Conservation (phyloP, 1,140 invertebrate species). For the Neelides sp. region DNA sequence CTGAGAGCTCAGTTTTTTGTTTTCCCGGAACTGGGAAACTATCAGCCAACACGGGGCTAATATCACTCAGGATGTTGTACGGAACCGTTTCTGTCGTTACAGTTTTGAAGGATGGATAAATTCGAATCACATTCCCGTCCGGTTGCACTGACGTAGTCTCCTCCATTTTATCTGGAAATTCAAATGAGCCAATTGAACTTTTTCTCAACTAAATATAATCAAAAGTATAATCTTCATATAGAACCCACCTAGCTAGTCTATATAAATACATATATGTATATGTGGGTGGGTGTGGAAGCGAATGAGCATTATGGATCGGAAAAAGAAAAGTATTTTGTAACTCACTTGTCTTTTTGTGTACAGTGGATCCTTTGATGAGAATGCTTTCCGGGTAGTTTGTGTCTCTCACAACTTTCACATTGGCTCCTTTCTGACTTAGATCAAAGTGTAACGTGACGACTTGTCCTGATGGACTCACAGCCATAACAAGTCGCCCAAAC, state of each 20-base stretch:
- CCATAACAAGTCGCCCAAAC: conserved; percentile 76
- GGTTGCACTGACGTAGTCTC: conserved; percentile 63
- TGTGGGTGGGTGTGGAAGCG: too few relatives aligned
- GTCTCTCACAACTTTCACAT: conserved; percentile 69
- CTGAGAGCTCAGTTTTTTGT: conserved; percentile 73
- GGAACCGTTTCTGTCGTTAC: conserved; percentile 75
- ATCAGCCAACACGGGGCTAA: conserved; percentile 67
- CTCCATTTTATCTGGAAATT: conserved; percentile 54
- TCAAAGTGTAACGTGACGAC: conserved; percentile 74
- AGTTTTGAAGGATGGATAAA: conserved; percentile 67
- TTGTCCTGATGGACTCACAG: conserved; percentile 82
- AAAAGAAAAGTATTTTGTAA: conserved; percentile 3
- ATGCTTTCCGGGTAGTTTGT: conserved; percentile 66
- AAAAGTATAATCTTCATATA: too few relatives aligned
- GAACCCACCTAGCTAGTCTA: too few relatives aligned
- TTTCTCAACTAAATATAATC: too few relatives aligned
- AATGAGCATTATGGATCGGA: background rate
- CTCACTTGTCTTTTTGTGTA: conserved; percentile 55
- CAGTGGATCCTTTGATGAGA: conserved; percentile 72
- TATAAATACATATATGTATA: too few relatives aligned
- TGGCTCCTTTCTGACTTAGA: conserved; percentile 72
- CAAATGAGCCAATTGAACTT: too few relatives aligned
- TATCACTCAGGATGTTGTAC: conserved; percentile 66
- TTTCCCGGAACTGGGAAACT: conserved; percentile 81
- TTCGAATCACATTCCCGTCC: conserved; percentile 63